Base-by-base conservation (phyloP, 2,888 invertebrate genomes). In the Scaptomyza tumidula region DNA sequence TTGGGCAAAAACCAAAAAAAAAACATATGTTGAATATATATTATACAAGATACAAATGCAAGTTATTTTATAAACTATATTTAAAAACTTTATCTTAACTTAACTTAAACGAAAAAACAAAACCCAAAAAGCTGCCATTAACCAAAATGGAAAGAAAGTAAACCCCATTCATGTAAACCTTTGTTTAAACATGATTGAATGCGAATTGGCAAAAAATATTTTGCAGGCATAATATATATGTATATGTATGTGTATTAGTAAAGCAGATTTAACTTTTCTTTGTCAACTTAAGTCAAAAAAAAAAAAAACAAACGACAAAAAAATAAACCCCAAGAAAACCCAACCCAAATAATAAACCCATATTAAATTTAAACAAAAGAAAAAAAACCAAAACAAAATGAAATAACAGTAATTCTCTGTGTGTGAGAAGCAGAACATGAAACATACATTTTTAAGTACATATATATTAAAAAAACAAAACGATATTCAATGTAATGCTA, bases 391-490 rank as follows among this genome's bases (percentile, higher is more conserved):
- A 60, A 45, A 45, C 7, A 43, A 59, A 67, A 50, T 27, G 64
- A 49, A 48, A 44, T 69, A 72, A 58, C 31, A 43, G 41, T 80
- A 68, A 79, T 80, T 19, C 19, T 19, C 2, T 19, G 19, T 76
- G 83, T 78, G 83, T 63, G 80, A 63, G 45, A 31, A 48, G 48
- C 73, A 72, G 50, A 64, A 75, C 46, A 66, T 44, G 49, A 58
- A 76, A 78, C 60, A 67, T 78, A 86, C 70, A 81, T 71, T 83
- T 73, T 84, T 81, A 82, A 87, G 86, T 84, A 85, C 75, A 82
- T 78, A 81, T 70, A 73, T 71, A 78, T 78, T 71, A 69, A 74
- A 11, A 5, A 37, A 62, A 35, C 48, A 49, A 63, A 64, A 67
- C 14, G 50, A 82, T 76, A 81, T 80, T 78, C 77, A 80, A 81